Percentiles rank a stretch among this genome's conserved stretches.
These are phyloP conservation scores for Tillus elongatus DNA, from an alignment of 2,888 invertebrate species.

Conservation along the genomic window DNA sequence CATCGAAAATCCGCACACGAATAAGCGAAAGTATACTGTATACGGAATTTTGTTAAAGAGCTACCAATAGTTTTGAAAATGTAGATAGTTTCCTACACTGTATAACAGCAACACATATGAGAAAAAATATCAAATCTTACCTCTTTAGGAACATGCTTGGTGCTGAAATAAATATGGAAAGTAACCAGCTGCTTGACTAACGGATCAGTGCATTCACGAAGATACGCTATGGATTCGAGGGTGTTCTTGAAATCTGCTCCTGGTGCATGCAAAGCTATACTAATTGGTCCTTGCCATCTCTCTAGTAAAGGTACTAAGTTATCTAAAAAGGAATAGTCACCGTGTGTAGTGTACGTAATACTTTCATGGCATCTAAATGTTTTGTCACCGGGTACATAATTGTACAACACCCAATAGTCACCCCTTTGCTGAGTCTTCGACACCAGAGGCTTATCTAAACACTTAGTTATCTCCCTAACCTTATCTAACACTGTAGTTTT, in stretches of 20 bases:
- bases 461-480: constrained; percentile 34
- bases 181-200: constrained; percentile 71
- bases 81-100: too few relatives aligned
- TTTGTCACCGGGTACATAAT: constrained; percentile 66
- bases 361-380: constrained; percentile 68
- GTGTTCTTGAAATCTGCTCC: constrained; percentile 73
- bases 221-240: constrained; percentile 68
- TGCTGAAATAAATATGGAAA: constrained; percentile 83
- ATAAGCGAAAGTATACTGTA: too few relatives aligned
- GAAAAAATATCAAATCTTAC: too few relatives aligned
- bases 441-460: constrained; percentile 36
- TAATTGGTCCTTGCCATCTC: constrained; percentile 81
- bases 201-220: constrained; percentile 62
- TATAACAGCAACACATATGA: too few relatives aligned
- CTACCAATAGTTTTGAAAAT: too few relatives aligned
- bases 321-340: constrained; percentile 84
- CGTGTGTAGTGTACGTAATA: constrained; percentile 87
- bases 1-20: too few relatives aligned
- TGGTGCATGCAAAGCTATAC: constrained; percentile 80
- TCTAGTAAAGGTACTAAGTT: constrained; percentile 78
- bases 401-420: constrained; percentile 78
- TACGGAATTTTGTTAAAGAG: too few relatives aligned
- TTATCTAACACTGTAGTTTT: constrained; percentile 24
- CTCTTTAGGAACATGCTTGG: constrained; percentile 72
- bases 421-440: constrained; percentile 40